A percentile compares a stretch with the other conserved stretches of the same genome.
phyloP scores from a whole-genome alignment of 2,888 invertebrate species.

The Harpalus rubripes region DNA sequence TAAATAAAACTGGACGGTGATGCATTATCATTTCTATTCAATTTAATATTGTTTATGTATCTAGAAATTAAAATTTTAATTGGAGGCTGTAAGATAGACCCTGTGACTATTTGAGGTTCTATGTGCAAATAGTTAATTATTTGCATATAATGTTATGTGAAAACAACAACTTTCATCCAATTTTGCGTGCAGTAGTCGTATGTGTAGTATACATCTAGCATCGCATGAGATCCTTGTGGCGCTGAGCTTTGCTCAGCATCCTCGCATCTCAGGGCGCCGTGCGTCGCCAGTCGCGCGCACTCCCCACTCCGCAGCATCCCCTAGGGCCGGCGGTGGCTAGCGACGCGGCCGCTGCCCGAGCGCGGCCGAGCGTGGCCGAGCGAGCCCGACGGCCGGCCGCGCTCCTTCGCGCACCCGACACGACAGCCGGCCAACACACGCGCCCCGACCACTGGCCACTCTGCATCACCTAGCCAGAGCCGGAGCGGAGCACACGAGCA shows the following conservation, averaged over 20 bases:
- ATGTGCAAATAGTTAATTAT: too few relatives aligned
- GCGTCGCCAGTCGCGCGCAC: slow-evolving; percentile 34
- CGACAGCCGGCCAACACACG: slow-evolving; percentile 74
- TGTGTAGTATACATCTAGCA: too few relatives aligned
- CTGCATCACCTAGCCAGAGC: slow-evolving; percentile 73
- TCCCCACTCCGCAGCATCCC: slow-evolving; percentile 75
- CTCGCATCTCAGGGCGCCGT: background rate
- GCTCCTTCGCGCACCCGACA: slow-evolving; percentile 55
- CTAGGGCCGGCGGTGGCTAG: slow-evolving; percentile 80
- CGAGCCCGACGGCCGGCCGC: slow-evolving; percentile 69
- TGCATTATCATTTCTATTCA: too few relatives aligned
- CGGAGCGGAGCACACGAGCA: background rate
- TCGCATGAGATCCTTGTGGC: background rate
- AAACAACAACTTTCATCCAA: too few relatives aligned
- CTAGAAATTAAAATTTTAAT: too few relatives aligned
- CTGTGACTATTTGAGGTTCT: too few relatives aligned
- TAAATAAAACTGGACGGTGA: too few relatives aligned
- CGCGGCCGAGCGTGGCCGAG: slow-evolving; percentile 69
- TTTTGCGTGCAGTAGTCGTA: too few relatives aligned
- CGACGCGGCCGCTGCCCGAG: slow-evolving; percentile 73
- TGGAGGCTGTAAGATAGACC: too few relatives aligned
- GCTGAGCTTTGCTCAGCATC: background rate
- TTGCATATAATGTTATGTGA: too few relatives aligned
- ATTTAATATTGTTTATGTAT: too few relatives aligned
- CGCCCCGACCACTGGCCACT: slow-evolving; percentile 77